Percentiles rank a stretch among this genome's conserved stretches.
Evolutionary conservation across 1,140 invertebrate species (phyloP).

Genomic region (Chlorops oryzae): DNA sequence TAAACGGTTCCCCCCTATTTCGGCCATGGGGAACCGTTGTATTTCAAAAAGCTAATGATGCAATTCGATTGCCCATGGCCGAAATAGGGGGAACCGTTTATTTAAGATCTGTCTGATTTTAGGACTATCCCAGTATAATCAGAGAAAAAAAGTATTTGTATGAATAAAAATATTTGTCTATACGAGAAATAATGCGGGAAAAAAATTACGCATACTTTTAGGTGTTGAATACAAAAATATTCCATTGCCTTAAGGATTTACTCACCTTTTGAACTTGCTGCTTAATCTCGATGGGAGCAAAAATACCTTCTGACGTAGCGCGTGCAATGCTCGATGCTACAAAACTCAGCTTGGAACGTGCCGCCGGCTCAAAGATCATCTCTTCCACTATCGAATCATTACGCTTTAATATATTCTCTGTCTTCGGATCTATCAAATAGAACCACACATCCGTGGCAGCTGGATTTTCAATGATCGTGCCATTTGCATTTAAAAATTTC

Average conservation of each 20-base stretch:
- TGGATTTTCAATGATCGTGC: slow-evolving; percentile 64
- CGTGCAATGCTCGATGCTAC: slow-evolving; percentile 59
- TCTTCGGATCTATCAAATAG: slow-evolving; percentile 74
- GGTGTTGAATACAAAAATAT: no score
- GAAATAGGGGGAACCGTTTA: no score
- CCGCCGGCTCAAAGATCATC: slow-evolving; percentile 54
- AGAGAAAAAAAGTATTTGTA: no score
- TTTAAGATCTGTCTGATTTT: no score
- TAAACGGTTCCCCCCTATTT: no score
- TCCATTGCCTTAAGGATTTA: neutral
- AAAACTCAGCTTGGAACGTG: slow-evolving; percentile 59
- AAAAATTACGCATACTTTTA: no score
- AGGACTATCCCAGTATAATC: no score
- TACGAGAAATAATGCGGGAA: no score
- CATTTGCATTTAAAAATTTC: slow-evolving; percentile 63
- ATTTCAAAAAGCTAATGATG: no score
- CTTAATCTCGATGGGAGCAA: slow-evolving; percentile 52
- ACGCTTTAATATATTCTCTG: slow-evolving; percentile 64
- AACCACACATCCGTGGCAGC: slow-evolving; percentile 82
- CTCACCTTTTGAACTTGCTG: slow-evolving; percentile 42
- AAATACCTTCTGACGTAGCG: slow-evolving; percentile 62
- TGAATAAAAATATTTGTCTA: neutral
- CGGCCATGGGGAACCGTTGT: no score
- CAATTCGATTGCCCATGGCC: no score
- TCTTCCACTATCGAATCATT: slow-evolving; percentile 61